Base-by-base conservation (phyloP, 23 tunicate species). In the Botrylloides violaceus region DNA sequence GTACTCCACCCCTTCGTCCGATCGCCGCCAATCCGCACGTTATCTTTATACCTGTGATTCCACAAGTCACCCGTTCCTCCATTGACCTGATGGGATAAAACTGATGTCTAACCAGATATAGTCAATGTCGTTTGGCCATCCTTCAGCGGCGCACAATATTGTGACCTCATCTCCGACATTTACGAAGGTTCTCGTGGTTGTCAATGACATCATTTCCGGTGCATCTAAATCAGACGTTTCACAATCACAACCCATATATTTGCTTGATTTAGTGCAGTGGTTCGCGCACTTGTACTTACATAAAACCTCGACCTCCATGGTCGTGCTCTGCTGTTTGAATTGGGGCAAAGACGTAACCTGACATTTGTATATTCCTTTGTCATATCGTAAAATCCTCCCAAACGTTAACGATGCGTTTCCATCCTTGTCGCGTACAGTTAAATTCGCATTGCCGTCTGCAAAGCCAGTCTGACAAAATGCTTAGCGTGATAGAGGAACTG, bases 291-390 rank as follows among this genome's bases (percentile, higher is more conserved):
- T 6, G 31, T 2, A 49, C 83, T 83, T 61, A 83, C 90, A 83
- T 58, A 30, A 68, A 21, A 84, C 92, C 25, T 63, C 53, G 1
- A 84, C 71, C n/a, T 78, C 32, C 15, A 75, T 84, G 7, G 64
- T 26, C 2, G 85, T 66, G 49, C 74, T 80, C 4, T 62, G 68
- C 48, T 86, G 94, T 21, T 79, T 71, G 68, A 86, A 86, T 66
- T 83, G 77, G 29, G 94, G 94, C 12, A 86, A 36, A 3, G 94
- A 79, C 2, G 85, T 86, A 0, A 86, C 78, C 34, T 86, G 94
- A 38, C 94, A 86, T 72, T 84, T 76, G 70, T 86, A 86, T 34
- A 33, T 79, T 66, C 94, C 94, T 35, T 66, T 36, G 57, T 86
- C 85, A 0, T 71, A 7, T 59, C 29, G 29, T 9, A 29, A 29